Conservation (phyloP, 2,888 invertebrate genomes). For the Aproaerema taeniolella region DNA sequence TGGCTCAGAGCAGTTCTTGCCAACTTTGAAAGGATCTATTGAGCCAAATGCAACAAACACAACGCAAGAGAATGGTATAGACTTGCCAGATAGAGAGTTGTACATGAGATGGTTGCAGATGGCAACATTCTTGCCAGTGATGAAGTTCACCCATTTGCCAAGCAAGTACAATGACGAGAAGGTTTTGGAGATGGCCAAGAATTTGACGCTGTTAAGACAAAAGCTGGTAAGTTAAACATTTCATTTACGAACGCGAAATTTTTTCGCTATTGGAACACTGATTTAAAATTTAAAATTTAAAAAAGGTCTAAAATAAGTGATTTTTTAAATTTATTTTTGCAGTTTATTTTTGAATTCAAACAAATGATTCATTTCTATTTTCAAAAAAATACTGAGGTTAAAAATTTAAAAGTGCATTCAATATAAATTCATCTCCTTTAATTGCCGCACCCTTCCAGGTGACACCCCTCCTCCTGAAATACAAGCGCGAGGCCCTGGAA, state of each 20-base stretch:
- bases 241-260: too few relatives aligned
- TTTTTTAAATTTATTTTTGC: too few relatives aligned
- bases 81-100: constrained; percentile 86
- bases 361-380: too few relatives aligned
- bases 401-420: too few relatives aligned
- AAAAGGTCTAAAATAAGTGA: too few relatives aligned
- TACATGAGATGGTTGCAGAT: constrained; percentile 95
- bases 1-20: constrained; percentile 72
- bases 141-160: constrained; percentile 93
- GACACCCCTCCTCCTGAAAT: constrained; percentile 85
- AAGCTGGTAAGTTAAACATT: constrained; percentile 78
- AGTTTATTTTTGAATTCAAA: too few relatives aligned
- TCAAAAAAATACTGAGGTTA: too few relatives aligned
- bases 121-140: constrained; percentile 92
- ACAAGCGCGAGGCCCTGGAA: constrained; percentile 86
- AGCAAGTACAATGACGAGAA: constrained; percentile 90
- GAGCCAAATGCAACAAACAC: constrained; percentile 42
- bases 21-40: constrained; percentile 65
- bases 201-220: constrained; percentile 84
- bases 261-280: too few relatives aligned
- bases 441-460: too few relatives aligned
- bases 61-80: constrained; percentile 60
- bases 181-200: constrained; percentile 86
- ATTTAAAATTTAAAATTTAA: too few relatives aligned
- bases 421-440: too few relatives aligned